These are phyloP conservation scores for Papilio gigon DNA, from an alignment of 2,888 invertebrate genomes.

Conservation along the genomic window DNA sequence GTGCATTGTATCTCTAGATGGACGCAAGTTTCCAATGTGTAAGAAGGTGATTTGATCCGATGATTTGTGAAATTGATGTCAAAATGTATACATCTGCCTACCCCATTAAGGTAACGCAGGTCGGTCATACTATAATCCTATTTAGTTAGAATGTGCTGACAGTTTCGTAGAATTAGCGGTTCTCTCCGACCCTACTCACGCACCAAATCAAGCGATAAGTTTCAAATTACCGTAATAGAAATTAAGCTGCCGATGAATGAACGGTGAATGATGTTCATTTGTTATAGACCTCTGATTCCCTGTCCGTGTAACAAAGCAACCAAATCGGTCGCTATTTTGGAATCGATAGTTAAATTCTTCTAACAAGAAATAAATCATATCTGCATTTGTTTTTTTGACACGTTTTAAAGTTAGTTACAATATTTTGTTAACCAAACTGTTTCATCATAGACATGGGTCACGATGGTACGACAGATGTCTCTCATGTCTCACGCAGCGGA, in stretches of 20 bases:
- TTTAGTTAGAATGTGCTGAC: conserved; percentile 10
- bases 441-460: not conserved
- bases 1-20: too few species aligned
- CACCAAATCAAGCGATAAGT: conserved; percentile 63
- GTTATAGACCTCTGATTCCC: conserved; percentile 41
- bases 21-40: too few species aligned
- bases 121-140: conserved; percentile 7
- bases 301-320: conserved; percentile 24
- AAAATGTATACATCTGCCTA: too few species aligned
- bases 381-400: too few species aligned
- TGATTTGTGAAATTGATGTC: too few species aligned
- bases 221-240: conserved; percentile 60
- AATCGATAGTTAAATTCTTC: too few species aligned
- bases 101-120: too few species aligned
- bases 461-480: conserved; percentile 4
- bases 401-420: not conserved
- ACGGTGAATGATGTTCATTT: conserved; percentile 45
- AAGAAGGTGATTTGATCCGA: too few species aligned
- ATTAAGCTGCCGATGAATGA: conserved; percentile 60
- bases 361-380: too few species aligned
- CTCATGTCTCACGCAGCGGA: not conserved
- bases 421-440: not conserved
- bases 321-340: not conserved
- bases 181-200: conserved; percentile 56
- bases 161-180: conserved; percentile 8